Base-by-base conservation (phyloP, 2,113 vertebrate genomes). In the Hypocryptadius cinnamomeus region DNA sequence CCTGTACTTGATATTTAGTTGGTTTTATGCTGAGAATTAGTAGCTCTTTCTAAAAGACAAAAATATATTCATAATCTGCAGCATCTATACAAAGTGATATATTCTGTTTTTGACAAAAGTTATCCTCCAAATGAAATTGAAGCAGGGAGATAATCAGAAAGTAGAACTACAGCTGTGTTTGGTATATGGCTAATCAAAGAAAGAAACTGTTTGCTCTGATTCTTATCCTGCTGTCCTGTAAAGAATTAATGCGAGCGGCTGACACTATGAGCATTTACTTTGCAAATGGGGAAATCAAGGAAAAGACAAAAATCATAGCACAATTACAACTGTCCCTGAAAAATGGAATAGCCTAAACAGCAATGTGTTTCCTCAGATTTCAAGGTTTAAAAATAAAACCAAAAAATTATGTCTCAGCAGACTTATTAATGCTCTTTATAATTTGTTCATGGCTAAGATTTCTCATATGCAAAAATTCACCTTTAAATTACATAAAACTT, bases 181-280 rank as follows among this genome's bases (percentile, higher is more conserved):
- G 56, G 25, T 79, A 73, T 70, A 80, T 30, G 39, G 84, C 77
- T 69, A 92, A 95, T 80, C 71, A 79, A 74, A 94, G 77, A 89
- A 79, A 70, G 40, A 84, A 91, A 86, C 60, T 90, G 63, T 95
- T 97, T 96, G 79, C 59, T 91, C 94, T 87, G 79, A 80, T 95
- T 76, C 79, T 92, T 24, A 94, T 70, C 63, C 30, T 84, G 19
- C 57, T 89, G 79, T 88, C 71, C 84, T 74, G 57, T 70, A 94
- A 85, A 85, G 82, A 89, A 89, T 88, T 88, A 91, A 80, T 69
- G 57, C 0, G 2, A 87, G 23, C 74, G 94, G 64, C 61, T 80
- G 83, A 79, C n/a, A 87, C 22, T 42, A 20, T 39, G 56, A 70
- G 12, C 44, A 79, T 93, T 94, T 94, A 70, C 45, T 42, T 84